Conservation (phyloP, 2,888 invertebrate genomes). For the Macaria liturata region DNA sequence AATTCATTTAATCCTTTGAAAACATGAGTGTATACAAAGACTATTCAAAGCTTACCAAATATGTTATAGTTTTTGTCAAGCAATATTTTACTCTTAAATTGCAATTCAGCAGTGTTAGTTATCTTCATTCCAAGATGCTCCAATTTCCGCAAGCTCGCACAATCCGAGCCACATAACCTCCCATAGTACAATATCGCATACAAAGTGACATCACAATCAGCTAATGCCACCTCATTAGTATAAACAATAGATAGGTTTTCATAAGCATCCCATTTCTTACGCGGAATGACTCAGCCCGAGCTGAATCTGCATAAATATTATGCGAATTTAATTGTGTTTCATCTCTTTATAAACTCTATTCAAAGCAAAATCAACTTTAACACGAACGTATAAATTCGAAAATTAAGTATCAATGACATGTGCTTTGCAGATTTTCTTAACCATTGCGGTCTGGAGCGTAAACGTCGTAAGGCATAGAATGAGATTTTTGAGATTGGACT, state of each 20-base stretch:
- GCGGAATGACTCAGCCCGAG: constrained; percentile 64
- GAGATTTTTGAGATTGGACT: no score
- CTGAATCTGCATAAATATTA: constrained; percentile 39
- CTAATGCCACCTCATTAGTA: constrained; percentile 32
- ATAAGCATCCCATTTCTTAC: constrained; percentile 60
- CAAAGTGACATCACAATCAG: constrained; percentile 24
- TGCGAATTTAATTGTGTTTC: constrained; percentile 35
- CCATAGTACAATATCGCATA: no score
- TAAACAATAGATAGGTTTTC: constrained; percentile 32
- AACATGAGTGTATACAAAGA: no score
- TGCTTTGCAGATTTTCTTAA: constrained; percentile 26
- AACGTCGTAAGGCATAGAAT: background rate
- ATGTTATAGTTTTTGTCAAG: no score
- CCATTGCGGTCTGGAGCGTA: constrained; percentile 9
- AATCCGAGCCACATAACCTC: no score
- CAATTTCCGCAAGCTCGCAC: no score
- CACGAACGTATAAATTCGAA: constrained; percentile 4
- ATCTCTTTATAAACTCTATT: constrained; percentile 21
- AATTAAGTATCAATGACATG: constrained; percentile 8
- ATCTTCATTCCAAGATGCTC: no score
- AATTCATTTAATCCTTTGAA: no score
- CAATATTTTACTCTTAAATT: no score
- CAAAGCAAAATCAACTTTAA: constrained; percentile 20
- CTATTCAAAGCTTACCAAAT: no score
- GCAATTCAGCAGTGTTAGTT: no score